Base-by-base conservation (phyloP, 2,113 vertebrate genomes). In the Macroglossus sobrinus region DNA sequence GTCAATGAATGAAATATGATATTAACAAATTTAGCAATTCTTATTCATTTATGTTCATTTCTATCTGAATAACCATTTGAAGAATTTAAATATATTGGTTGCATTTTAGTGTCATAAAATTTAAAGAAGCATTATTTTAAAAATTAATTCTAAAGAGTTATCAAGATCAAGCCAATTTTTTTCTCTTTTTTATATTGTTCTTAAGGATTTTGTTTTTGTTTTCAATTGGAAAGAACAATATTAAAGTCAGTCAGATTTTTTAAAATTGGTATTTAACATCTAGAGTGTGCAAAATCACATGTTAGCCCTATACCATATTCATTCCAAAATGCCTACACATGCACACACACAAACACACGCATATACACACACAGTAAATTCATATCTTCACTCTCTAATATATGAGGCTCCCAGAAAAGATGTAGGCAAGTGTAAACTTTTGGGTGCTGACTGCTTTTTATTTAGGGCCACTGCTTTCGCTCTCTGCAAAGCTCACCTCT, bases 121-220 rank as follows among this genome's bases (percentile, higher is more conserved):
- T 78, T 93, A 35, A 76, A 75, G 13, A 90, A 55, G 8, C 72
- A 45, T 61, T 18, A 35, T 81, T 88, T 95, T 95, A 97, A 92
- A 75, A 75, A 63, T 92, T 15, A 94, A 90, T 81, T 24, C 8
- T 78, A 86, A 86, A 93, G 53, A 84, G 33, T 92, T 79, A 69
- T 45, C 12, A 85, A 38, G 22, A 72, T 64, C 40, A 93, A 93
- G 93, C 11, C 38, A 96, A 24, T 78, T 94, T 9, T 9, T 69
- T 92, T 94, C 53, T 53, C 33, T 57, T 57, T 91, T 7, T 50
- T 71, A 6, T 47, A 19, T 35, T 59, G 26, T 50, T 90, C 43
- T 78, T 72, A 47, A 53, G 78, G 40, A 47, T 76, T 63, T 68
- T 64, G 9, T 1, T 89, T 90, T 93, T 59, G 4, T 63, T 96